Evolutionary conservation across 1,140 invertebrate species (phyloP), one percentile per base, ranked within the genome.

Genomic region (Limonius californicus): DNA sequence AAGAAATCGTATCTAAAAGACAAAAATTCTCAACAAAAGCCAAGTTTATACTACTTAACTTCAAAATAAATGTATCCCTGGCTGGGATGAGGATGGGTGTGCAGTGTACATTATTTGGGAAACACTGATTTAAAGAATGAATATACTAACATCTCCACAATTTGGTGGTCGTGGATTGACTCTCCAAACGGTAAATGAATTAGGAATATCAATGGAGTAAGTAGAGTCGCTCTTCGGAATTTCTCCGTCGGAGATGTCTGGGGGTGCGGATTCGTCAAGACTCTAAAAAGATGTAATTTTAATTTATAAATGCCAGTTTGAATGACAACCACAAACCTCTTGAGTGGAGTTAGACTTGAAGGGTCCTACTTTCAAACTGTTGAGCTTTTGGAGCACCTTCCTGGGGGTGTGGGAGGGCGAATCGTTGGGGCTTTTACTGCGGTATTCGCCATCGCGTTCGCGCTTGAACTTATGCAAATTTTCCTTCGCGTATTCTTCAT

Each of bases 111-210:
- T n/a, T n/a, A n/a, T n/a, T n/a, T n/a, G n/a, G n/a, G n/a, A n/a
- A n/a, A n/a, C n/a, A n/a, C n/a, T n/a, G n/a, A n/a, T n/a, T n/a
- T n/a, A n/a, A n/a, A n/a, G n/a, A n/a, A n/a, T n/a, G n/a, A n/a
- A n/a, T n/a, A n/a, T 65, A 73, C 75, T 79, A 79, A 94, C 92
- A 73, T 94, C 85, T 54, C 85, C 78, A 65, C 87, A 89, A 69
- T 93, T 88, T 20, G 84, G 77, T 6, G 93, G 93, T 55, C 92
- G 78, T 1, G 89, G 85, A 15, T 85, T 82, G 0, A 85, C 90
- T 75, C 90, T 85, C 95, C 95, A 97, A 9, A 97, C 79, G 0
- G 84, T 83, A 0, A 78, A 78, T 0, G 92, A 93, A 64, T 88
- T 88, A 0, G 90, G 88, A 68, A 94, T 91, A 61, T 94, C 91